Conservation (phyloP, 2,888 invertebrate genomes). For the Tromatobia lineatoria region DNA sequence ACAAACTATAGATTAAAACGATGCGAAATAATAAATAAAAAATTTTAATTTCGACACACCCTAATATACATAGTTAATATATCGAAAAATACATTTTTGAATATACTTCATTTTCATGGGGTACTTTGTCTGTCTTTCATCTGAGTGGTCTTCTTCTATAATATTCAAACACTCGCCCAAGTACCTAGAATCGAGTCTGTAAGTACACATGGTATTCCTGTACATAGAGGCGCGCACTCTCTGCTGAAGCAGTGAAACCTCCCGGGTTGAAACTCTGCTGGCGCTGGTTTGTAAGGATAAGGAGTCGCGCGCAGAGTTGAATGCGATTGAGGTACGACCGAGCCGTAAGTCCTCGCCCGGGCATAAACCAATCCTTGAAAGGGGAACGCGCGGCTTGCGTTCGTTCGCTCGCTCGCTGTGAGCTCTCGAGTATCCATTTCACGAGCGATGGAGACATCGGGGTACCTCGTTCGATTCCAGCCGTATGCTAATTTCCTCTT, state of each 20-base stretch:
- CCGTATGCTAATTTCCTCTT: constrained; percentile 81
- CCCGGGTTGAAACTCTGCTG: constrained; percentile 54
- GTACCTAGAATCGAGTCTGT: background rate
- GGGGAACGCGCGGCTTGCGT: constrained; percentile 62
- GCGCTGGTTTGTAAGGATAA: constrained; percentile 44
- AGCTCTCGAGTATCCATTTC: constrained; percentile 82
- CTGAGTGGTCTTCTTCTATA: background rate
- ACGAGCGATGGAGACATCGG: constrained; percentile 84
- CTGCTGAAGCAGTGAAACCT: constrained; percentile 39
- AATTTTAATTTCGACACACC: no score
- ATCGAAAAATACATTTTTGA: no score
- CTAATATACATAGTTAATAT: no score
- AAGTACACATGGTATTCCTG: background rate
- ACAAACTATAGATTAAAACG: no score
- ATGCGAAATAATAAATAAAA: no score
- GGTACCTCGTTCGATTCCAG: constrained; percentile 80
- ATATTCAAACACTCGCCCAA: constrained; percentile 5
- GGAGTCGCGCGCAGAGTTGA: constrained; percentile 35
- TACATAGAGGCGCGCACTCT: no score
- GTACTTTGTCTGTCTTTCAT: background rate
- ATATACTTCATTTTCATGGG: no score
- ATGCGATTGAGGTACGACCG: constrained; percentile 75
- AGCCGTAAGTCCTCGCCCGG: constrained; percentile 77
- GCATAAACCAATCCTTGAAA: constrained; percentile 83
- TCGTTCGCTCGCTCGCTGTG: constrained; percentile 64